Evolutionary conservation across 2,888 invertebrate genomes (phyloP), one percentile per base, ranked within the genome.

Genomic region (Pollenia angustigena): DNA sequence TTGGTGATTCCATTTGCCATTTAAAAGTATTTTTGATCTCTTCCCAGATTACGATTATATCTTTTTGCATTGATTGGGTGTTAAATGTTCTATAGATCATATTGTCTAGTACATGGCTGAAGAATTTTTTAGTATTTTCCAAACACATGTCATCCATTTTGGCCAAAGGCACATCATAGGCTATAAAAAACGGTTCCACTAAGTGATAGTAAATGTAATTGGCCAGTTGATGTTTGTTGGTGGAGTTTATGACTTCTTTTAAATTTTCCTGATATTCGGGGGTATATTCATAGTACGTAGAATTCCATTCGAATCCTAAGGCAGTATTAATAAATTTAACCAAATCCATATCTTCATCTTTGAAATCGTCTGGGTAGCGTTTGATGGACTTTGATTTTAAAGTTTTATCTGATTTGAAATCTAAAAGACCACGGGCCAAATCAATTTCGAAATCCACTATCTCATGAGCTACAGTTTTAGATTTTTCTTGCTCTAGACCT

Each of bases 151-250:
- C 85, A 2, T 90, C 88, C 40, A 81, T 75, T 32, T 81, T 75
- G 14, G 83, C 87, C 0, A 80, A 68, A 2, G 85, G 58, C 1
- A 60, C 60, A 1, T 90, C 64, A 0, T 80, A 81, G 8, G 90
- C 89, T 40, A 89, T 89, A 69, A 90, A 89, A 79, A 93, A 92
- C 52, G 69, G 86, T 48, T 89, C 76, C 18, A 92, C 72, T 32
- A 93, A 81, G 68, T 92, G 89, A 32, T 91, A 89, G 72, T 90
- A 90, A 4, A 92, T 90, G 75, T 93, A 92, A 83, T 93, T 92
- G 40, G 92, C 92, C 46, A 91, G 68, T n/a, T 86, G 68, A 12
- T 88, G 86, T 9, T 86, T 83, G 0, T 90, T 74, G 0, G 90
- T 90, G 0, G 64, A 32, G 0, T 60, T 46, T 11, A 93, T 11